Percentiles rank a stretch among this genome's conserved stretches.
phyloP scores from a whole-genome alignment of 2,888 invertebrate genomes.

The Rhagonycha fulva region DNA sequence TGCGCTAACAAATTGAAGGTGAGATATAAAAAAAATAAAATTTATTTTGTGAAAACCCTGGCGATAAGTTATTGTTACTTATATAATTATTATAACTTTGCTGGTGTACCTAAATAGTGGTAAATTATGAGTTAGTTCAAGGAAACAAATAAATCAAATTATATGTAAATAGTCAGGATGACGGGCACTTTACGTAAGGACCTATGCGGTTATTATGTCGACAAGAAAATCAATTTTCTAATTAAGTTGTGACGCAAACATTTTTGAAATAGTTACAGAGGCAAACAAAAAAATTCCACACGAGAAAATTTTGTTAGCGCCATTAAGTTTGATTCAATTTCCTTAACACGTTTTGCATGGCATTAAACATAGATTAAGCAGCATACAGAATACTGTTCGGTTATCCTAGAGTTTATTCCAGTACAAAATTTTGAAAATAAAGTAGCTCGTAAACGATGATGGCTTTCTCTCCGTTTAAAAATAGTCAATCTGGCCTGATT shows the following conservation, averaged over 20 bases:
- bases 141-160: neutral
- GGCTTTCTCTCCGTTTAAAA: neutral
- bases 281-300: neutral
- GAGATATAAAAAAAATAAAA: neutral
- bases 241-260: neutral
- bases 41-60: neutral
- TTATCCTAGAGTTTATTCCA: neutral
- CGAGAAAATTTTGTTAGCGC: neutral
- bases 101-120: neutral
- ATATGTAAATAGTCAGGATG: neutral
- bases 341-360: neutral
- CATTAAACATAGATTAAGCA: slow-evolving; percentile 1
- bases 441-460: neutral
- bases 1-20: neutral
- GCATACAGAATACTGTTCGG: neutral
- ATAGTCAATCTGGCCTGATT: neutral
- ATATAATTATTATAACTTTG: neutral
- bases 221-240: neutral
- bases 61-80: neutral
- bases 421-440: neutral
- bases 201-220: neutral
- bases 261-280: neutral
- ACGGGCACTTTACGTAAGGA: neutral
- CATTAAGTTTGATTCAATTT: neutral
- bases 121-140: neutral